phyloP scores from a whole-genome alignment of 2,113 vertebrate species.

The rat (Rattus norvegicus) region GRCr8 NC_086033.1:76400501-76401000 shows the following conservation, averaged over 20 bases:
- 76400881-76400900: background rate
- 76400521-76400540: conserved; percentile 69
- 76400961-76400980: conserved; percentile 47
- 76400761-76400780: conserved; percentile 15
- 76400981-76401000: conserved; percentile 33
- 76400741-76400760: conserved; percentile 53
- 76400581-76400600: conserved; percentile 53
- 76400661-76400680: background rate
- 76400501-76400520: conserved; percentile 74
- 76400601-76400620: conserved; percentile 31
- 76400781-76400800: conserved; percentile 25
- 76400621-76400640: conserved; percentile 5
- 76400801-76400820: conserved; percentile 21
- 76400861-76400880: background rate
- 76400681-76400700: conserved; percentile 23
- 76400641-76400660: conserved; percentile 19
- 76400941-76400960: conserved; percentile 63
- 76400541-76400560: conserved; percentile 54
- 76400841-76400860: background rate
- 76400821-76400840: conserved; percentile 66
- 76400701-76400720: too few species aligned
- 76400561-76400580: conserved; percentile 50
- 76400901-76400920: background rate
- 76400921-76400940: conserved; percentile 13
- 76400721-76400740: background rate